Conservation (phyloP, 1,140 invertebrate genomes). For the Bombus soroeensis region DNA sequence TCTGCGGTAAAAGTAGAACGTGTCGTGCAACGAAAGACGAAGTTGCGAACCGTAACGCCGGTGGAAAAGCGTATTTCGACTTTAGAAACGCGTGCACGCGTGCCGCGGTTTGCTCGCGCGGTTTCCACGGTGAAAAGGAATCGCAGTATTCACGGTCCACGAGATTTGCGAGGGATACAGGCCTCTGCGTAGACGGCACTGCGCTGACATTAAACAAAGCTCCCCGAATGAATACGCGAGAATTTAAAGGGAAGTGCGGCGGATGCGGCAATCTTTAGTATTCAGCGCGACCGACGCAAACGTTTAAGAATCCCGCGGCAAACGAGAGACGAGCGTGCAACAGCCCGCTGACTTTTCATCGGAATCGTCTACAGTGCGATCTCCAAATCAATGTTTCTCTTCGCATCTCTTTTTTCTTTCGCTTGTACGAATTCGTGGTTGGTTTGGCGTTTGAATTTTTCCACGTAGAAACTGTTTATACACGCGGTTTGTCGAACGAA, state of each 20-base stretch:
- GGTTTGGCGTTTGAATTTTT: neutral
- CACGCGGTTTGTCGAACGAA: neutral
- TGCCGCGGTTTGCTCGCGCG: neutral
- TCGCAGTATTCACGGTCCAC: slow-evolving; percentile 5
- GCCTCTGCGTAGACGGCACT: slow-evolving; percentile 8
- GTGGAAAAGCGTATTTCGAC: neutral
- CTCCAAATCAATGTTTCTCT: neutral
- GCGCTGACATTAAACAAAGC: slow-evolving; percentile 57
- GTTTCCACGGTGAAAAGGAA: slow-evolving; percentile 14
- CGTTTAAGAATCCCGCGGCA: slow-evolving; percentile 64
- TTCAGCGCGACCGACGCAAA: slow-evolving; percentile 63
- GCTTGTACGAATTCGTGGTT: neutral
- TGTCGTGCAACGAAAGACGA: neutral
- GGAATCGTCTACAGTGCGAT: slow-evolving; percentile 1
- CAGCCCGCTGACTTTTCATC: slow-evolving; percentile 34
- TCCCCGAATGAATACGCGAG: slow-evolving; percentile 60
- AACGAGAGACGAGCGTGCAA: slow-evolving; percentile 17
- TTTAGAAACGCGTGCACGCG: neutral
- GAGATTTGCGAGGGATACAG: neutral
- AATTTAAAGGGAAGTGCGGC: slow-evolving; percentile 63
- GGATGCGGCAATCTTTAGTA: slow-evolving; percentile 70
- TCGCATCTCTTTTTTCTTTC: neutral
- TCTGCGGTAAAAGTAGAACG: slow-evolving; percentile 5
- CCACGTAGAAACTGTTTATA: neutral
- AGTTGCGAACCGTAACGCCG: neutral